A percentile compares a stretch with the other conserved stretches of the same genome.
These are phyloP conservation scores for Prunella himalayana DNA, from an alignment of 2,113 vertebrate genomes.

Conservation along the genomic window DNA sequence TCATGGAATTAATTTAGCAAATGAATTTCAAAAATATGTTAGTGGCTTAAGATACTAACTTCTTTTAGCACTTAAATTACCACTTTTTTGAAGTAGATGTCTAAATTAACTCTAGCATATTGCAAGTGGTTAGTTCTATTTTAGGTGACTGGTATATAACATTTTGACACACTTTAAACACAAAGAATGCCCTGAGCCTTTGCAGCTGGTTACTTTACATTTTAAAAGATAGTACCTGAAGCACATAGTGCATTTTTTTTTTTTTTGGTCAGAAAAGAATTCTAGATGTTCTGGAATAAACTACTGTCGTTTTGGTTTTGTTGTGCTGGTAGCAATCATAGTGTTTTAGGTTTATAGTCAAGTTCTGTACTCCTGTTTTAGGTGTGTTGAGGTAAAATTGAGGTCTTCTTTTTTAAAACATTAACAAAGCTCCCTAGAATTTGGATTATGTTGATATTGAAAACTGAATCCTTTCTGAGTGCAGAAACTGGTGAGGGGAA, in stretches of 20 bases:
- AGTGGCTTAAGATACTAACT: not conserved
- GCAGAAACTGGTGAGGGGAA: not conserved
- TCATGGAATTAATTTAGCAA: not conserved
- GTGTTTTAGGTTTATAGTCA: not conserved
- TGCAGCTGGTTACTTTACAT: not conserved
- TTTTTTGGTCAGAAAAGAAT: not conserved
- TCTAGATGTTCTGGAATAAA: not conserved
- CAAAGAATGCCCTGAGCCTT: not conserved
- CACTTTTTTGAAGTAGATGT: not conserved
- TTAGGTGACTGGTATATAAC: not conserved
- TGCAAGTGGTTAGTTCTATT: not conserved
- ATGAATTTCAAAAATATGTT: not conserved
- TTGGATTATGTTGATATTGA: not conserved
- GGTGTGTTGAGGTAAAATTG: not conserved
- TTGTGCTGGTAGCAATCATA: not conserved
- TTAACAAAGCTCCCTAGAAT: not conserved
- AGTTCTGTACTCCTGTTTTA: not conserved
- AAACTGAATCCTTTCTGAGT: not conserved
- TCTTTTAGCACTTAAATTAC: not conserved
- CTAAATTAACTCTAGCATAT: not conserved
- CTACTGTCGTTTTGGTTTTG: not conserved
- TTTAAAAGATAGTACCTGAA: not conserved
- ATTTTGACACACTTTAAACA: not conserved
- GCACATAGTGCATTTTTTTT: not conserved
- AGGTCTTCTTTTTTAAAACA: not conserved